phyloP scores from a whole-genome alignment of 2,888 invertebrate genomes.

The Trypoxylon attenuatum region DNA sequence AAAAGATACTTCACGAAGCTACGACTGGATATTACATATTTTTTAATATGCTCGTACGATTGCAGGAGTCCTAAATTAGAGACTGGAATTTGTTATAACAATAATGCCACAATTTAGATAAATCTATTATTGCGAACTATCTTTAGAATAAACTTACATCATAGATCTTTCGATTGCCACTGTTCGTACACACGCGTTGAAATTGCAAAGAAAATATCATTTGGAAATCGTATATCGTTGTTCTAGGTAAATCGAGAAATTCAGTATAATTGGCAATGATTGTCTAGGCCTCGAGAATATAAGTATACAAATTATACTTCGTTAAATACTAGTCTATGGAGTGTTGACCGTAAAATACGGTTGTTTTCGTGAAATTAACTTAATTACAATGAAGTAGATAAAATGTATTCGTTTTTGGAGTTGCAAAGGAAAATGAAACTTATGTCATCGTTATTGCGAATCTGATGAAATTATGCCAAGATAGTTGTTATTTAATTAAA shows the following conservation, averaged over 20 bases:
- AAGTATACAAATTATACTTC: not conserved
- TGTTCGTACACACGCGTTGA: too few relatives aligned
- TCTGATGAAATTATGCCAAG: not conserved
- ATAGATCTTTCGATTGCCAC: not conserved
- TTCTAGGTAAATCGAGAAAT: too few relatives aligned
- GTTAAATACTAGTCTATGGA: conserved; percentile 26
- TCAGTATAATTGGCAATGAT: too few relatives aligned
- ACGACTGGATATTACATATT: not conserved
- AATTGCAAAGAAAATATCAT: too few relatives aligned
- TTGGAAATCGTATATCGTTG: too few relatives aligned
- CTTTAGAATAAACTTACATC: not conserved
- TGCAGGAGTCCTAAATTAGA: not conserved
- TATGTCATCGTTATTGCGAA: conserved; percentile 7
- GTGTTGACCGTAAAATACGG: conserved; percentile 21
- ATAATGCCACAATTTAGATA: not conserved
- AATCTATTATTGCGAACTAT: not conserved
- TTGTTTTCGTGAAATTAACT: conserved; percentile 7
- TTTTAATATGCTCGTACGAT: not conserved
- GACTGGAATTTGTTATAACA: not conserved
- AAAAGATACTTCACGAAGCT: not conserved
- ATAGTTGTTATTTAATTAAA: conserved; percentile 17
- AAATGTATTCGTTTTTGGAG: too few relatives aligned
- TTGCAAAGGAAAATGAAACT: not conserved
- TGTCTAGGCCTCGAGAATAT: not conserved
- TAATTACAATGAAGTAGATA: conserved; percentile 4